Evolutionary conservation across 2,113 vertebrate species (phyloP).

Genomic region (Rostratula benghalensis): DNA sequence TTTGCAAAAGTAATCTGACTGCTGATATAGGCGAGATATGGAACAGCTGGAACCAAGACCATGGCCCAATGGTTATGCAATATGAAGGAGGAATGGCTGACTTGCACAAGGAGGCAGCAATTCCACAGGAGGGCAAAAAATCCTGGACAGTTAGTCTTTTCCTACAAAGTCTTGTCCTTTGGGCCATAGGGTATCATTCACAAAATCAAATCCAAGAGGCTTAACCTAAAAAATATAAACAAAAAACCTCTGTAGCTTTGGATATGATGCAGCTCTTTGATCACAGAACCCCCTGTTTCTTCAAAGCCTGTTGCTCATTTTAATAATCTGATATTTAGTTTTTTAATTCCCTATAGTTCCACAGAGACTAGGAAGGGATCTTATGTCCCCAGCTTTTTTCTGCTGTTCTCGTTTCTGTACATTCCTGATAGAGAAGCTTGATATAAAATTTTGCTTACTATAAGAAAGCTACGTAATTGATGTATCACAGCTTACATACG

Average conservation of each 20-base stretch:
- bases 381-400: neutral
- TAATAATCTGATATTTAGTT: neutral
- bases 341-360: neutral
- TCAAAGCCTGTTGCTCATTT: neutral
- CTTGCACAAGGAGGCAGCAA: neutral
- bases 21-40: neutral
- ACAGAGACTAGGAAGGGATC: neutral
- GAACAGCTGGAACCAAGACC: neutral
- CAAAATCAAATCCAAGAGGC: neutral
- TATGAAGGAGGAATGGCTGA: neutral
- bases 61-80: neutral
- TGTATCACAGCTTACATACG: rapidly evolving
- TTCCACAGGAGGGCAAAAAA: neutral
- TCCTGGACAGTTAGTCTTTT: neutral
- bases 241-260: neutral
- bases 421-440: neutral
- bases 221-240: neutral
- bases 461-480: neutral
- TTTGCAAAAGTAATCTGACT: neutral
- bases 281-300: neutral
- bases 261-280: neutral
- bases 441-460: neutral
- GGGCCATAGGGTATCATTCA: neutral
- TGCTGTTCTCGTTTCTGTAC: neutral
- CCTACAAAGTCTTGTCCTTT: neutral